Evolutionary conservation across 2,888 invertebrate species (phyloP), one percentile per base, ranked within the genome.

Genomic region (Coleophora deauratella): DNA sequence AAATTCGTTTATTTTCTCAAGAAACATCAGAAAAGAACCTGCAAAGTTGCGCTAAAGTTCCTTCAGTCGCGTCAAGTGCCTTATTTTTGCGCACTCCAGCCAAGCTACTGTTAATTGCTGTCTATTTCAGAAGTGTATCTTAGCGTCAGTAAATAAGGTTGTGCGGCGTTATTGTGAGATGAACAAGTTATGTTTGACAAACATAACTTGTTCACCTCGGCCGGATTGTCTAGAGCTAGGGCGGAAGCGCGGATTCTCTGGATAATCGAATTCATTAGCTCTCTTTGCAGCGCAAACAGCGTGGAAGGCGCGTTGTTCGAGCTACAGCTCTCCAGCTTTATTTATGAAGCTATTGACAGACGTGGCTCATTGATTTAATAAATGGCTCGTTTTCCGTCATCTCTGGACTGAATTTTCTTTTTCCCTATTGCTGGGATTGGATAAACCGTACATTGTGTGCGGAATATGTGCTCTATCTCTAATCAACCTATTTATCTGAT

Each of bases 211-310:
- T 31, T 31, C 57, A 55, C n/a, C n/a, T n/a, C n/a, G n/a, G n/a
- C n/a, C n/a, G 59, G 58, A 62, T 63, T 51, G 62, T 62, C 54
- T 61, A 55, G 62, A 63, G 55, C 50, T 51, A 55, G 54, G 50
- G 49, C 60, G 67, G 64, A 66, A 66, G 62, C 66, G 61, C 54
- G 64, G 64, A 72, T 72, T 71, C 61, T 63, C 55, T 62, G 62
- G 66, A 71, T 78, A 77, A 80, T 79, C 69, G 61, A 75, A 76
- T 80, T 79, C 67, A 79, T 79, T 78, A 76, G 70, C 58, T 55
- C 63, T 68, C 70, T 76, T 73, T 76, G 72, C 73, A 53, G 56
- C 58, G 62, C 57, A 59, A 68, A 68, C 62, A 66, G 60, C 55
- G 61, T 55, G 55, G 61, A 67, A 69, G 52, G 59, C 57, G 51